Percentiles rank a stretch among this genome's conserved stretches.
Conservation (phyloP, 2,888 invertebrate species). For the Acronicta alni region DNA sequence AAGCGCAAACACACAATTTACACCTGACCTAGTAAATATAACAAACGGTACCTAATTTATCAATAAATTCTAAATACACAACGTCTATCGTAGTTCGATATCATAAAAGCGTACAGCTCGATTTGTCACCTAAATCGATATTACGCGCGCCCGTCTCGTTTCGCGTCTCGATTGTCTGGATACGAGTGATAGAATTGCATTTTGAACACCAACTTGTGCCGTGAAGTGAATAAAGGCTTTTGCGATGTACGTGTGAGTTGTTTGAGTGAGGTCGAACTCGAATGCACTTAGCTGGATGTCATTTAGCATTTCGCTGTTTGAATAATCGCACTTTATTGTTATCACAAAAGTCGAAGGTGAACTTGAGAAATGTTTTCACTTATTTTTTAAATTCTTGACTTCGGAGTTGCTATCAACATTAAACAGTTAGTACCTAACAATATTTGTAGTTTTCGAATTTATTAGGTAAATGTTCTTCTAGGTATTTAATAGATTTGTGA, state of each 20-base stretch:
- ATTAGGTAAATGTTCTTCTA: too few relatives aligned
- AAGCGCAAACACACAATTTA: conserved; percentile 7
- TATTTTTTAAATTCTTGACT: too few relatives aligned
- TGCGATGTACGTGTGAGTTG: conserved; percentile 8
- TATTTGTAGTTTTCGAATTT: too few relatives aligned
- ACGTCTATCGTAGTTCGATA: conserved; percentile 34
- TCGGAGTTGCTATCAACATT: too few relatives aligned
- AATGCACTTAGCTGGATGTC: conserved; percentile 2
- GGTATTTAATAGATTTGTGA: too few relatives aligned
- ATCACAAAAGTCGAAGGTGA: conserved; percentile 2
- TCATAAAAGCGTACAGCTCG: conserved; percentile 37
- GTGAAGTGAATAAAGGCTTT: conserved; percentile 27
- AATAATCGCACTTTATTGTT: too few relatives aligned
- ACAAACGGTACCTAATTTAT: conserved; percentile 4
- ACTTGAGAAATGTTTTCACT: too few relatives aligned
- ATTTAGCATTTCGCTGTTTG: conserved; percentile 4
- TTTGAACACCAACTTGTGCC: conserved; percentile 30
- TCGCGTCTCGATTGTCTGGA: conserved; percentile 28
- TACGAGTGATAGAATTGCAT: conserved; percentile 34
- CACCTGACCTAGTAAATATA: conserved; percentile 19
- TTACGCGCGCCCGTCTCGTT: conserved; percentile 13
- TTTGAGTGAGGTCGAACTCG: conserved; percentile 12
- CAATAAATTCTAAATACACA: conserved; percentile 29
- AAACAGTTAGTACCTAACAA: too few relatives aligned
- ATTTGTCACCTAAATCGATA: conserved; percentile 55